Base-by-base conservation (phyloP, 2,888 invertebrate species). In the Orchesellides sinensis region DNA sequence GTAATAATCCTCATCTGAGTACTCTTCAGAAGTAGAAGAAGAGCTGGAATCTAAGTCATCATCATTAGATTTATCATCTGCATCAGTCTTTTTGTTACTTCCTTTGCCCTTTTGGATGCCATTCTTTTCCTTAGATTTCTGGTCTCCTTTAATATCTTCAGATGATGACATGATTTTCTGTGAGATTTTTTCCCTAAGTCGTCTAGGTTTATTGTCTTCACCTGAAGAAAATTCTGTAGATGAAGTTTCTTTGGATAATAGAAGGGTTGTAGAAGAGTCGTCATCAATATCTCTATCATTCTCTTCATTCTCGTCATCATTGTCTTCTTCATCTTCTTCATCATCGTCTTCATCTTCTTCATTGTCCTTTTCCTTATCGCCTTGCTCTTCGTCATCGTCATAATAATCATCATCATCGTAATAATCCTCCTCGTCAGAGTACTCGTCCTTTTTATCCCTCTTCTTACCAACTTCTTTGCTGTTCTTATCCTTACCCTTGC, bases 91-190 rank as follows among this genome's bases (percentile, higher is more conserved):
- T 21, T 25, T 54, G 3, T 61, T 29, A 10, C 29, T 21, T 32
- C 61, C n/a, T 56, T 29, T 25, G 25, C 56, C 25, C 5, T 35
- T 23, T 29, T 69, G 19, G 3, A 17, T 47, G 1, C 56, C 52
- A 32, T 61, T 19, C 40, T 78, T 78, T 14, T 78, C 78, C 29
- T 63, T 63, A 4, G 70, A 70, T 10, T 65, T 79, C 14, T 79
- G 63, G 23, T 54, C 45, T 2, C 49, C 63, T 27, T 56, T 45
- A 0, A 70, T 25, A 29, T 32, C 63, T 56, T 79, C 79, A 6
- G 79, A 70, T 2, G 79, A 79, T 0, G 79, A 70, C 72, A 63
- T 79, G 23, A 79, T 79, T 65, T 79, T 79, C 19, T 79, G 70
- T 0, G 79, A 79, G 19, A 79, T 65, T 45, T 79, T 79, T 25